Evolutionary conservation across 2,888 invertebrate species (phyloP), one percentile per base, ranked within the genome.

Genomic region (Cyrtodaria siliqua): DNA sequence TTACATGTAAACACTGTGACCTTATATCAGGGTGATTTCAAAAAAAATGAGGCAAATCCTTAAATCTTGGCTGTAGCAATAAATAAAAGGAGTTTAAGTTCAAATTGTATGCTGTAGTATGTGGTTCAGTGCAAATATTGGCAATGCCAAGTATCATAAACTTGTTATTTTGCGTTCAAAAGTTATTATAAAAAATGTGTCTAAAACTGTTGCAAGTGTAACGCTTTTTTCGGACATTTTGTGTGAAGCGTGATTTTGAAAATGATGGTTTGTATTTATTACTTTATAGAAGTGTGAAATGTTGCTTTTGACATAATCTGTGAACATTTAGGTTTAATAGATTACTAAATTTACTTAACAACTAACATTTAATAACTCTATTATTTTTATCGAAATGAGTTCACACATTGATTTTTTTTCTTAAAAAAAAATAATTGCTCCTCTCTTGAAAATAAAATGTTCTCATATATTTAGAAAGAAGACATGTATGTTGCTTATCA

Each of bases 11-110:
- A n/a, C n/a, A n/a, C n/a, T n/a, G n/a, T n/a, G n/a, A n/a, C n/a
- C n/a, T n/a, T n/a, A n/a, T n/a, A n/a, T n/a, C n/a, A n/a, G 57
- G 38, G 40, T 20, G 40, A 23, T 26, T n/a, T 57, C 57, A 57
- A 40, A 57, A 57, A 38, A 33, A 57, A 57, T 57, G 57, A 57
- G 42, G 40, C 40, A 4, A 6, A n/a, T n/a, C 2, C n/a, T 2
- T 55, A 27, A 27, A 26, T 27, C 9, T 27, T 12, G 12, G 4
- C 33, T 33, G 6, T 8, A 12, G 33, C 33, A 8, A 8, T 33
- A 33, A 33, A 8, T 33, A 8, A 33, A 33, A 33, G 4, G 33
- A 33, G 12, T 33, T 33, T 33, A 4, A 8, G 33, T 12, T 8
- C n/a, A 33, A 33, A 4, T 33, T 33, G 12, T 33, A 8, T 33